A percentile compares a stretch with the other conserved stretches of the same genome.
Conservation (phyloP, 1,140 invertebrate genomes). For the Epicauta chinensis region DNA sequence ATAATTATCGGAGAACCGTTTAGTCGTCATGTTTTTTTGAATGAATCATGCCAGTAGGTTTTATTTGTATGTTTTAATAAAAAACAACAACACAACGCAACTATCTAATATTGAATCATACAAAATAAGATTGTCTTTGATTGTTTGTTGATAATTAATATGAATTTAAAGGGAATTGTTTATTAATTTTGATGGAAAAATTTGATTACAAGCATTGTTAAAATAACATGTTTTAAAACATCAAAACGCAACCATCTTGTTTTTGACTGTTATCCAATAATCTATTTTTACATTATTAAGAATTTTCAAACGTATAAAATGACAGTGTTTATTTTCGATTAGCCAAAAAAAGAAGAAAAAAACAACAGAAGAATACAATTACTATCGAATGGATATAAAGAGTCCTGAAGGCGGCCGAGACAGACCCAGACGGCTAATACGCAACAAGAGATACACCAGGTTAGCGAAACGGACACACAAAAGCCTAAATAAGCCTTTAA, state of each 20-base stretch:
- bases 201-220: conserved; percentile 20
- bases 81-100: too few species aligned
- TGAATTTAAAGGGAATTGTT: neutral
- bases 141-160: neutral
- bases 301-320: conserved; percentile 30
- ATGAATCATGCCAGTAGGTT: too few species aligned
- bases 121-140: neutral
- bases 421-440: conserved; percentile 32
- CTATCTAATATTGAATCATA: too few species aligned
- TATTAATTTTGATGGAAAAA: neutral
- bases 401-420: conserved; percentile 28
- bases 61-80: too few species aligned
- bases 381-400: conserved; percentile 34
- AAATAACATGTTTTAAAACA: conserved; percentile 18
- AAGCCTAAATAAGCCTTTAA: too few species aligned
- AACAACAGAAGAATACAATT: conserved; percentile 4
- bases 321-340: conserved; percentile 28
- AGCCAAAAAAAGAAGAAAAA: too few species aligned
- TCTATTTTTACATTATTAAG: conserved; percentile 39
- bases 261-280: conserved; percentile 41
- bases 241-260: conserved; percentile 39
- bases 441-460: conserved; percentile 41
- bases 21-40: too few species aligned
- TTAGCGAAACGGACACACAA: too few species aligned
- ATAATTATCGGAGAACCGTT: too few species aligned